Evolutionary conservation across 2,797 vertebrate species (phyloP).

Genomic region (Sebastes iracundus): DNA sequence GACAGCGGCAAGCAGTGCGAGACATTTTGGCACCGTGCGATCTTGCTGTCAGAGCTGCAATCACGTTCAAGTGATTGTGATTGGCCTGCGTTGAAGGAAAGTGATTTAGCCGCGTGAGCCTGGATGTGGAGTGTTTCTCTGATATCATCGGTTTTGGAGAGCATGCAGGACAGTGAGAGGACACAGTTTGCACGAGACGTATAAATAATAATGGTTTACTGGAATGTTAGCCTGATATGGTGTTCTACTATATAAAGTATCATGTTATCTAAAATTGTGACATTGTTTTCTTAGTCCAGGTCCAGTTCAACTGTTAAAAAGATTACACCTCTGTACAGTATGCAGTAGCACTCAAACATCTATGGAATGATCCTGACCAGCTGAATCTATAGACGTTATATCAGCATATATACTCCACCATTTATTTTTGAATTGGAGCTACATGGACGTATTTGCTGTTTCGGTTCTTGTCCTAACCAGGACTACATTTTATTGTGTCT

Average conservation of each 20-base stretch:
- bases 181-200: constrained; percentile 10
- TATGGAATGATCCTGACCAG: background rate
- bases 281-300: too few relatives aligned
- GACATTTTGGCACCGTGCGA: constrained; percentile 27
- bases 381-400: background rate
- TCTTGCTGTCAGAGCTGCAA: constrained; percentile 41
- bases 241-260: background rate
- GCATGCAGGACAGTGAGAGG: background rate
- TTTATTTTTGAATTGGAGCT: background rate
- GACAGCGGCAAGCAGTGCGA: constrained; percentile 4
- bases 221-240: background rate
- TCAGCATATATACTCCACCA: background rate
- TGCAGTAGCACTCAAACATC: background rate
- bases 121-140: constrained; percentile 38
- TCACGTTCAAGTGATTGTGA: constrained; percentile 63
- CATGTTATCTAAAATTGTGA: too few relatives aligned
- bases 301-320: too few relatives aligned
- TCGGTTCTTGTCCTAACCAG: background rate
- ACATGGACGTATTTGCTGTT: background rate
- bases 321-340: background rate
- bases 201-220: constrained; percentile 4
- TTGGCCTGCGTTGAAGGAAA: constrained; percentile 51
- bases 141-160: constrained; percentile 46
- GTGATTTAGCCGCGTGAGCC: constrained; percentile 52
- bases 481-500: background rate